Evolutionary conservation across 2,797 vertebrate species (phyloP).

Genomic region (Oryzias sinensis): DNA sequence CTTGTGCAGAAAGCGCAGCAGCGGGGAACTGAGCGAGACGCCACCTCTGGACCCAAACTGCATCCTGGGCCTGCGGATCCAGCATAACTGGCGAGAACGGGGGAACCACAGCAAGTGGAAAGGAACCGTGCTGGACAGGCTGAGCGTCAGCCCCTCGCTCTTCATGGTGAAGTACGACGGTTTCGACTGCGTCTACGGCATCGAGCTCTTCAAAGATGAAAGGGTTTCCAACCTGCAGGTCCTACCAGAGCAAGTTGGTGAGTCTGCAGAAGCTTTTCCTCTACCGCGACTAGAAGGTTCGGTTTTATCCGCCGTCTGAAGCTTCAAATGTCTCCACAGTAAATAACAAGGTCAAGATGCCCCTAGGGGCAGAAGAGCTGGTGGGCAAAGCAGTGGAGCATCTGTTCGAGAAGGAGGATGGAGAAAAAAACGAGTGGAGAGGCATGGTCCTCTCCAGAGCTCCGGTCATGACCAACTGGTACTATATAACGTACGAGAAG

Average conservation of each 20-base stretch:
- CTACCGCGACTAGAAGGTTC: too few relatives aligned
- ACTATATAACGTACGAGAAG: constrained; percentile 87
- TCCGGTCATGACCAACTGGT: constrained; percentile 86
- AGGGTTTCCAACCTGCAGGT: constrained; percentile 82
- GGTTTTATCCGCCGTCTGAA: too few relatives aligned
- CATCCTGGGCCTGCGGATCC: constrained; percentile 81
- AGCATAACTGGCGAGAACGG: constrained; percentile 84
- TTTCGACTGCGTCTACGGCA: constrained; percentile 85
- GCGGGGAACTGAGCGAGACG: constrained; percentile 80
- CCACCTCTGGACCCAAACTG: constrained; percentile 76
- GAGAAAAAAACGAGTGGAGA: constrained; percentile 85
- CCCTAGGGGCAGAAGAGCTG: constrained; percentile 79
- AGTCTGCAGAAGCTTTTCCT: constrained; percentile 36
- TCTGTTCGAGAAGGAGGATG: constrained; percentile 84
- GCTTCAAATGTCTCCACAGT: constrained; percentile 52
- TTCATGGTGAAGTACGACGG: constrained; percentile 87
- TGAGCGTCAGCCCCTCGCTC: constrained; percentile 79
- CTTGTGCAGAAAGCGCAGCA: constrained; percentile 79
- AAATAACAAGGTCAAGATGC: constrained; percentile 83
- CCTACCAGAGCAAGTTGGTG: constrained; percentile 80
- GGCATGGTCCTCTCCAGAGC: constrained; percentile 85
- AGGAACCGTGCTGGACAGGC: constrained; percentile 81
- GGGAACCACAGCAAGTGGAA: constrained; percentile 85
- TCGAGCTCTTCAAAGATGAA: constrained; percentile 84
- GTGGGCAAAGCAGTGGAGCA: constrained; percentile 86